These are phyloP conservation scores for Spisula solida DNA, from an alignment of 2,888 invertebrate genomes.

Conservation along the genomic window DNA sequence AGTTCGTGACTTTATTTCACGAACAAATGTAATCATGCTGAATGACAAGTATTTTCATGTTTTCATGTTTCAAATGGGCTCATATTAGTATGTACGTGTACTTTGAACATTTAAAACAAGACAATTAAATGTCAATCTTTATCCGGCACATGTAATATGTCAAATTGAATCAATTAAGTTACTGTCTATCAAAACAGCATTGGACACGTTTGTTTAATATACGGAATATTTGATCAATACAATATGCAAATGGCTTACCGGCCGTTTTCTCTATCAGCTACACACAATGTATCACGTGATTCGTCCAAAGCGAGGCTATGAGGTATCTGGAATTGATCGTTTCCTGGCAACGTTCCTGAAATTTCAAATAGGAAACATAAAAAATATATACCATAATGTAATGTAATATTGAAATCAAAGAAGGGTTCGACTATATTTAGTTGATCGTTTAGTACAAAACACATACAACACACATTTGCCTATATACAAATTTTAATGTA, in stretches of 20 bases:
- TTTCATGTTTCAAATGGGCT: background rate
- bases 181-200: background rate
- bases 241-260: conserved; percentile 84
- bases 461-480: too few relatives aligned
- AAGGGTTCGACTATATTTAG: too few relatives aligned
- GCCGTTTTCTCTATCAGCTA: conserved; percentile 98
- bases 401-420: too few relatives aligned
- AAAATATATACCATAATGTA: too few relatives aligned
- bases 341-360: conserved; percentile 56
- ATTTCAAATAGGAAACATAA: background rate
- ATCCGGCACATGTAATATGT: background rate
- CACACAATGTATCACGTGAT: conserved; percentile 94
- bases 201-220: background rate
- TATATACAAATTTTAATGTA: too few relatives aligned
- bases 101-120: background rate
- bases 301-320: conserved; percentile 96
- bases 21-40: background rate
- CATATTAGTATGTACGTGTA: background rate
- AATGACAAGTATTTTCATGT: background rate
- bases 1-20: background rate
- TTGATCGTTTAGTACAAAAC: too few relatives aligned
- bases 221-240: background rate
- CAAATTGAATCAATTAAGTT: background rate
- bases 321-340: conserved; percentile 90
- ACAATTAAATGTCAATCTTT: background rate